phyloP scores from a whole-genome alignment of 2,797 vertebrate species.

The Gadopsis bispinosus region DNA sequence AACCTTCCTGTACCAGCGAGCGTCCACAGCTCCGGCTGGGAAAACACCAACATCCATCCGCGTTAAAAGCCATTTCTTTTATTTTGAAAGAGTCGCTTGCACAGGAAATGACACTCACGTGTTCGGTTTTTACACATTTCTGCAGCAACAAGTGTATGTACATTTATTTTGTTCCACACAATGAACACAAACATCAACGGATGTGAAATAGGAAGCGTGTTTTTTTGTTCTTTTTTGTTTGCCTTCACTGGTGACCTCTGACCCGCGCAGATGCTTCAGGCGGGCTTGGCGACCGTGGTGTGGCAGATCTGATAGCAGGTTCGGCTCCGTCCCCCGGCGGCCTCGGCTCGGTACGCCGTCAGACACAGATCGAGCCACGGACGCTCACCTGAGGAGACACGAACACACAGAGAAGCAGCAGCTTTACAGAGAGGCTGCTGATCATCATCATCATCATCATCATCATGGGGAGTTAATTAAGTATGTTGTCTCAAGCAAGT shows the following conservation, averaged over 20 bases:
- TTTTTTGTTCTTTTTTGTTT: neutral
- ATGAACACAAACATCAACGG: conserved; percentile 7
- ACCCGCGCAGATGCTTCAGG: conserved; percentile 28
- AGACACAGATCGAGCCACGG: conserved; percentile 85
- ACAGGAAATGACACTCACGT: neutral
- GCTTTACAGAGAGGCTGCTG: no score
- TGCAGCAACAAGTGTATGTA: neutral
- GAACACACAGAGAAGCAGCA: neutral
- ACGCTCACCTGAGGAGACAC: conserved; percentile 61
- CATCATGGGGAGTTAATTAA: no score
- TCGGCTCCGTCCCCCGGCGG: conserved; percentile 24
- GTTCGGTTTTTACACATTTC: neutral
- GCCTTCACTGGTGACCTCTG: conserved; percentile 1
- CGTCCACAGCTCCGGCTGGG: neutral
- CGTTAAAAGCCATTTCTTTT: conserved; percentile 20
- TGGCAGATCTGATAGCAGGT: conserved; percentile 81
- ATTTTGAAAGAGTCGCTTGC: conserved; percentile 23
- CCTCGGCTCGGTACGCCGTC: conserved; percentile 58
- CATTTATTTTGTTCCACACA: neutral
- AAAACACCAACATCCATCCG: neutral
- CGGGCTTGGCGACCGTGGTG: conserved; percentile 41
- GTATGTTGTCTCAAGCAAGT: no score
- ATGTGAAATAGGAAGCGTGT: neutral
- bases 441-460: no score
- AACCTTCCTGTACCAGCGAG: neutral